Percentiles rank a stretch among this genome's conserved stretches.
Conservation (phyloP, 1,140 invertebrate genomes). For the Metaphire vulgaris region DNA sequence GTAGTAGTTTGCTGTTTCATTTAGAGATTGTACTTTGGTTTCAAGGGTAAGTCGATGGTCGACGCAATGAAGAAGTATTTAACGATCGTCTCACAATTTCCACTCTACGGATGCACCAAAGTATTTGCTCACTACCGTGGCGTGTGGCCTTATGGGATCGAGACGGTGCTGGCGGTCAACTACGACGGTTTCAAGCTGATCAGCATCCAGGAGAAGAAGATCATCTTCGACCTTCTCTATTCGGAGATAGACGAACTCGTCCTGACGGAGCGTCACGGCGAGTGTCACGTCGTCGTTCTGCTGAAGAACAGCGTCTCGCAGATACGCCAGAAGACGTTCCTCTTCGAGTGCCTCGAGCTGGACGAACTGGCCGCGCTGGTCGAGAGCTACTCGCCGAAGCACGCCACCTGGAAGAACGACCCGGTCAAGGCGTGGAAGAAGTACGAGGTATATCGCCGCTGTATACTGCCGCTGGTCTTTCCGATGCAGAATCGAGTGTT, state of each 20-base stretch:
- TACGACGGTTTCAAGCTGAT: slow-evolving; percentile 68
- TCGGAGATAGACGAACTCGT: slow-evolving; percentile 11
- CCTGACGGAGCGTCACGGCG: slow-evolving; percentile 19
- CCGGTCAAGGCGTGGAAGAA: not conserved
- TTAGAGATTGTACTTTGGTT: no score
- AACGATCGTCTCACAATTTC: slow-evolving; percentile 94
- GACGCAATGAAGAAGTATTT: slow-evolving; percentile 89
- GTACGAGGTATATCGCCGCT: not conserved
- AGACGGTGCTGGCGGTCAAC: slow-evolving; percentile 75
- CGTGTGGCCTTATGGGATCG: slow-evolving; percentile 77
- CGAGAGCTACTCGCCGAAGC: slow-evolving; percentile 25
- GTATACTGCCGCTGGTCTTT: no score
- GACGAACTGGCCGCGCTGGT: slow-evolving; percentile 25
- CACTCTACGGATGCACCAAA: slow-evolving; percentile 86
- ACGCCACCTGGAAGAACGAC: slow-evolving; percentile 4
- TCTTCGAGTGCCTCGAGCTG: slow-evolving; percentile 30
- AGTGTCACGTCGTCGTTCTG: slow-evolving; percentile 21
- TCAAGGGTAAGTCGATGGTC: slow-evolving; percentile 75
- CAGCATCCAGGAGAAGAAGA: slow-evolving; percentile 25
- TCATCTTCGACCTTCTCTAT: slow-evolving; percentile 24
- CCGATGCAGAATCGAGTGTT: no score
- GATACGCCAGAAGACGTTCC: slow-evolving; percentile 23
- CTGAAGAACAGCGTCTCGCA: slow-evolving; percentile 28
- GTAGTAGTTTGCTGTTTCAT: no score
- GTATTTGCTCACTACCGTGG: slow-evolving; percentile 85